A percentile compares a stretch with the other conserved stretches of the same genome.
Evolutionary conservation across 2,888 invertebrate species (phyloP).

Genomic region (Thera obeliscata): DNA sequence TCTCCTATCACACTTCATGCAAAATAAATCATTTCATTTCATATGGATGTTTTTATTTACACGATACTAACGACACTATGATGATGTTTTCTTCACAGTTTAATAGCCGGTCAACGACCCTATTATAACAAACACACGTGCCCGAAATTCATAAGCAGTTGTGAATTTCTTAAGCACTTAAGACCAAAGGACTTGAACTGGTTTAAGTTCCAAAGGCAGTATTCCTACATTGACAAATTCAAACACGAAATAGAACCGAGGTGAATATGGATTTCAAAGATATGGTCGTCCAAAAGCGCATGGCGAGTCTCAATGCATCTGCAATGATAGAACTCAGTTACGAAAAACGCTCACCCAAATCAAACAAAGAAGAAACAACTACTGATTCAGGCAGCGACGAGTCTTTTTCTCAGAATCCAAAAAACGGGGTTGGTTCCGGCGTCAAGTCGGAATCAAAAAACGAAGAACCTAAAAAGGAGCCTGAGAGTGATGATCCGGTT

Average conservation of each 20-base stretch:
- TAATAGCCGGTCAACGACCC: no score
- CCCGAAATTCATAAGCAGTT: no score
- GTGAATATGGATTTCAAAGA: conserved; percentile 92
- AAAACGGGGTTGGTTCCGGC: conserved; percentile 82
- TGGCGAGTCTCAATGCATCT: conserved; percentile 96
- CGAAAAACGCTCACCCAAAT: conserved; percentile 87
- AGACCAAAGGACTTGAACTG: no score
- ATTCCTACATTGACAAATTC: no score
- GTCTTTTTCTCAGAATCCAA: conserved; percentile 79
- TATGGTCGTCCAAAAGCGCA: conserved; percentile 94
- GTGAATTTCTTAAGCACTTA: no score
- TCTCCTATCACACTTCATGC: no score
- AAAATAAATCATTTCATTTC: no score
- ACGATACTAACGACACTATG: no score
- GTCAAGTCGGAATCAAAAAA: conserved; percentile 82
- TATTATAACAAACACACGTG: no score
- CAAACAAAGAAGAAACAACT: conserved; percentile 84
- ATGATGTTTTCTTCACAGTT: no score
- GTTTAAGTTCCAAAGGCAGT: no score
- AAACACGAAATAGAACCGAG: conserved; percentile 85
- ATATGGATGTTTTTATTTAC: no score
- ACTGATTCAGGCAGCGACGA: conserved; percentile 84
- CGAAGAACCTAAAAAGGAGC: conserved; percentile 63
- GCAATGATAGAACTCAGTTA: conserved; percentile 96
- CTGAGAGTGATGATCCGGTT: conserved; percentile 67